Evolutionary conservation across 1,140 invertebrate species (phyloP), one percentile per base, ranked within the genome.

Genomic region (Calliopsis andreniformis): DNA sequence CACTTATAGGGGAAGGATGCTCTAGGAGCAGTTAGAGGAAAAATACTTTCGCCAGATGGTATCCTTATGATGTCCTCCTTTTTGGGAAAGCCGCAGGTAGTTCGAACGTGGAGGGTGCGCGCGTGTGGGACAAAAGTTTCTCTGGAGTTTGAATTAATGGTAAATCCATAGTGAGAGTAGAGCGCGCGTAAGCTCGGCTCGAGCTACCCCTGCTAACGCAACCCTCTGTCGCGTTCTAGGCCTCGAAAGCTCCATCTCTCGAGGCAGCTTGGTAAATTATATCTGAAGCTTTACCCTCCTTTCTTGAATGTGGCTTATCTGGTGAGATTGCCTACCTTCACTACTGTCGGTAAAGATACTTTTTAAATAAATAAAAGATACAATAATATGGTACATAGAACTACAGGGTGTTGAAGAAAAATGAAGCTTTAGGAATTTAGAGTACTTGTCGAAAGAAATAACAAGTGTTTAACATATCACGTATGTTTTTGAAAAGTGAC

Each of bases 141-240:
- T 16, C 86, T 23, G 76, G 64, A 64, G 55, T 71, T 87, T 66
- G 83, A 90, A 89, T 89, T 90, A 90, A 90, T 90, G 89, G 89
- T 86, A 90, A 90, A 90, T 90, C 89, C 89, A 90, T 90, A 90
- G 89, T 88, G 66, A 72, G 56, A 76, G 43, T 63, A 66, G 59
- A 78, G 81, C 76, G 71, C 81, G 85, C 66, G 67, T 85, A 80
- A 86, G 72, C 77, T 76, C 62, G 47, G 69, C 51, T 73, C 53
- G 55, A 79, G 64, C 83, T 78, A 61, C 39, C 79, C 66, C 63
- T 47, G 53, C 67, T 23, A 55, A 42, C 67, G 47, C 53, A 45
- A 63, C 69, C 49, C 66, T 51, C 56, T 30, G 59, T 55, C 39
- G 72, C 61, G 47, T 14, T 18, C 20, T 12, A 3, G 28, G 56